Percentiles rank a stretch among this genome's conserved stretches.
These are phyloP conservation scores for Cryptoblepharus egeriae DNA, from an alignment of 2,797 vertebrate species.

Conservation along the genomic window DNA sequence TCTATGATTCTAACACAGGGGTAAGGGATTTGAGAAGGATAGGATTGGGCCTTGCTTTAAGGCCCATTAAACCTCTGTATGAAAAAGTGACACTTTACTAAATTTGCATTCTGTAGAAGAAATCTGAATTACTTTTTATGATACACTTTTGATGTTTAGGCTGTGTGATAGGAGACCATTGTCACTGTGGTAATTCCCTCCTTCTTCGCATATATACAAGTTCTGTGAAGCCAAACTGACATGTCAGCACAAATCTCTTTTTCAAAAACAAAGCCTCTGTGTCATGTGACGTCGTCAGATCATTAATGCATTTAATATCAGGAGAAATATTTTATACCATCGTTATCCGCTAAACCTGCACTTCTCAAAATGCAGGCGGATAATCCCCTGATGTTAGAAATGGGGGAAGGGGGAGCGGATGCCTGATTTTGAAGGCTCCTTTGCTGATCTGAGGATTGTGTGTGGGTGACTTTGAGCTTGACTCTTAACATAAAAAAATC, in stretches of 20 bases:
- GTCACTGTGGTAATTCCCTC: conserved; percentile 4
- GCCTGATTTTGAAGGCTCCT: conserved; percentile 28
- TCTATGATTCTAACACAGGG: too few relatives aligned
- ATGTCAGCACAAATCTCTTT: conserved; percentile 18
- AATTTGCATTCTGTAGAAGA: background rate
- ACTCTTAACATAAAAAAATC: conserved; percentile 35
- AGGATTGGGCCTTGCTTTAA: background rate
- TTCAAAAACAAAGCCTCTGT: conserved; percentile 18
- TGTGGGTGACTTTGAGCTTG: conserved; percentile 20
- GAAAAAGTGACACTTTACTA: background rate
- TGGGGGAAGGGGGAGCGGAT: background rate
- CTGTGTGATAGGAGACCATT: background rate
- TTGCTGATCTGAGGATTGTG: conserved; percentile 41
- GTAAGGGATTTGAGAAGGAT: too few relatives aligned
- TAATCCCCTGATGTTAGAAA: conserved; percentile 28
- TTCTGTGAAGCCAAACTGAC: background rate
- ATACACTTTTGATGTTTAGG: background rate
- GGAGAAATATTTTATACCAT: conserved; percentile 3
- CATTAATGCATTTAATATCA: conserved; percentile 26
- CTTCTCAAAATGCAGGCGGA: conserved; percentile 42
- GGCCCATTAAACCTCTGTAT: background rate
- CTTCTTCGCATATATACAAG: fast-evolving
- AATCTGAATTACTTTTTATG: background rate
- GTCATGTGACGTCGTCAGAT: conserved; percentile 13
- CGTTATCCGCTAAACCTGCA: background rate